phyloP scores from a whole-genome alignment of 2,113 vertebrate species.

The Tetrax tetrax region DNA sequence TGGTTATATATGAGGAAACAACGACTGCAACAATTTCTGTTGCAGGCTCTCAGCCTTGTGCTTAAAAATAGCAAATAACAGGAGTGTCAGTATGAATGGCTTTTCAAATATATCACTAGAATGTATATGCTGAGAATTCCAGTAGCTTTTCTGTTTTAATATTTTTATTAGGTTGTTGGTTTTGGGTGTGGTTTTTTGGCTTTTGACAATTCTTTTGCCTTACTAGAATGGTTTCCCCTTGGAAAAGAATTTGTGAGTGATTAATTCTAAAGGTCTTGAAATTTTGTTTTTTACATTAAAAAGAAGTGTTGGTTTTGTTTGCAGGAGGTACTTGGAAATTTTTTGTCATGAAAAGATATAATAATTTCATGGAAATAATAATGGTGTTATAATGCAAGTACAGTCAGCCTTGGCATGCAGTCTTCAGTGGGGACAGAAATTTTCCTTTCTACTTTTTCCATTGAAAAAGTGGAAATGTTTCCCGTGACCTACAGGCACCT shows the following conservation, averaged over 20 bases:
- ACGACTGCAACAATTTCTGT: slow-evolving; percentile 30
- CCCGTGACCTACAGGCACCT: slow-evolving; percentile 5
- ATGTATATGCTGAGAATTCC: neutral
- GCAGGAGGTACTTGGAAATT: neutral
- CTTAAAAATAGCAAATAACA: slow-evolving; percentile 42
- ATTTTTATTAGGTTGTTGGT: neutral
- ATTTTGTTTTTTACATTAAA: neutral
- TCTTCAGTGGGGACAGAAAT: neutral
- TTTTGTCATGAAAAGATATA: neutral
- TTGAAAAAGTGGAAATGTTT: neutral
- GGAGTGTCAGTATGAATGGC: slow-evolving; percentile 12
- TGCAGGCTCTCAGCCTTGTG: neutral
- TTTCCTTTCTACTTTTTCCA: neutral
- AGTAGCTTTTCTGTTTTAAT: neutral
- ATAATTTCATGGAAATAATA: neutral
- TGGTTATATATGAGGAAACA: slow-evolving; percentile 5
- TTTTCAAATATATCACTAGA: slow-evolving; percentile 23
- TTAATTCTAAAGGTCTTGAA: neutral
- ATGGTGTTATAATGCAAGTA: neutral
- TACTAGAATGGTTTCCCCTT: neutral
- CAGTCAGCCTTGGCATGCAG: neutral
- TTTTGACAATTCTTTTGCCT: neutral
- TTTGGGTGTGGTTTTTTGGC: neutral
- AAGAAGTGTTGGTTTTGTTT: neutral
- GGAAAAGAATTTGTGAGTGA: neutral